These are phyloP conservation scores for Trilocha varians DNA, from an alignment of 2,888 invertebrate species.

Conservation along the genomic window DNA sequence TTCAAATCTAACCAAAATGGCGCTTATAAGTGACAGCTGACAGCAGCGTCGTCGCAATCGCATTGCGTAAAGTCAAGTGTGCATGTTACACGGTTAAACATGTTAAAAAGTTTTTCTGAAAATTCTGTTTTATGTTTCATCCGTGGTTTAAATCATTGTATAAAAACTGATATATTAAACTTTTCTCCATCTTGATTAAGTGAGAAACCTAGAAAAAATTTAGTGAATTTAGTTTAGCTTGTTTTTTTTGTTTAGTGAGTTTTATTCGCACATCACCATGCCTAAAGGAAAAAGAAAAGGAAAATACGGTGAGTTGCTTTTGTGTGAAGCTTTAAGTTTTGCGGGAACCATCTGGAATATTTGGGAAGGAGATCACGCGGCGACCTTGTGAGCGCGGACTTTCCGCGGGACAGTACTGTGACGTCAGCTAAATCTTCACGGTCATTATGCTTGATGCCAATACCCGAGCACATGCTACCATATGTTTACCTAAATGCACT, in stretches of 20 bases:
- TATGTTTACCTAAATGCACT: slow-evolving; percentile 24
- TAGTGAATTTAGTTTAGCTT: slow-evolving; percentile 73
- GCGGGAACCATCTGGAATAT: slow-evolving; percentile 30
- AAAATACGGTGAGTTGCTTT: slow-evolving; percentile 76
- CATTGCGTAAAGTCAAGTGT: slow-evolving; percentile 65
- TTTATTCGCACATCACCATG: slow-evolving; percentile 70
- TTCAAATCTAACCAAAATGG: slow-evolving; percentile 39
- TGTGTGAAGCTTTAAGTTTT: slow-evolving; percentile 8
- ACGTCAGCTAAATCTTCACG: slow-evolving; percentile 44
- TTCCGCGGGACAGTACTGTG: slow-evolving; percentile 39
- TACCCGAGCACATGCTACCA: slow-evolving; percentile 21
- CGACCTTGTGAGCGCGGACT: slow-evolving; percentile 60
- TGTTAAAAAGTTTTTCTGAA: slow-evolving; percentile 83
- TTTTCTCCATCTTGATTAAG: slow-evolving; percentile 86
- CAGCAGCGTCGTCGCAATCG: too few species aligned
- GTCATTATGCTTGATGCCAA: slow-evolving; percentile 25
- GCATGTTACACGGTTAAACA: slow-evolving; percentile 73
- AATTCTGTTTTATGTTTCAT: slow-evolving; percentile 81
- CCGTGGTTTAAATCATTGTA: slow-evolving; percentile 79
- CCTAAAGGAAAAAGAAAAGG: slow-evolving; percentile 85
- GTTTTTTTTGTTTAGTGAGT: slow-evolving; percentile 56
- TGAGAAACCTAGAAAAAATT: slow-evolving; percentile 58
- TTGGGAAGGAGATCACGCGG: slow-evolving; percentile 62
- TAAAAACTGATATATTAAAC: slow-evolving; percentile 81
- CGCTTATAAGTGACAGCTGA: slow-evolving; percentile 32